Percentiles rank a stretch among this genome's conserved stretches.
phyloP scores from a whole-genome alignment of 1,140 invertebrate genomes.

The Plodia interpunctella region DNA sequence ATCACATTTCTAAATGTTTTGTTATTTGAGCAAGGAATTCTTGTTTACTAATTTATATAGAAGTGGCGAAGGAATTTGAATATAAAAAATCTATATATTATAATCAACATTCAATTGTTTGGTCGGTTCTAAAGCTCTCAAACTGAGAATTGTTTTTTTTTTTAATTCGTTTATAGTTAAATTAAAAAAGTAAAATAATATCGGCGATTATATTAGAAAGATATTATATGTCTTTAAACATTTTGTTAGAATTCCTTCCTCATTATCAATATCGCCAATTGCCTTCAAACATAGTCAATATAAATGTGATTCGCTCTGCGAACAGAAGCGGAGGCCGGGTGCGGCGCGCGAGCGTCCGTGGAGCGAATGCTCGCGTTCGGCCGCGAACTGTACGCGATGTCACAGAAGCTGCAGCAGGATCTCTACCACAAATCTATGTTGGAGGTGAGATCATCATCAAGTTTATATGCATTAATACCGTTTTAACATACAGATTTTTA shows the following conservation, averaged over 20 bases:
- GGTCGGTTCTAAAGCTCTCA: too few relatives aligned
- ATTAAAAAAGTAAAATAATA: too few relatives aligned
- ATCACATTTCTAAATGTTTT: background rate
- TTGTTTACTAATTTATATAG: background rate
- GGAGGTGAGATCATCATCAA: conserved; percentile 79
- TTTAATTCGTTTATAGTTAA: too few relatives aligned
- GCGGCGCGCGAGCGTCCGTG: conserved; percentile 89
- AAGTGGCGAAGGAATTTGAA: background rate
- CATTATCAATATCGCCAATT: too few relatives aligned
- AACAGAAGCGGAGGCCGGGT: conserved; percentile 73
- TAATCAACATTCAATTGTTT: too few relatives aligned
- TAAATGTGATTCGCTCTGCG: background rate
- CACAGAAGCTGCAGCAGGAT: conserved; percentile 88
- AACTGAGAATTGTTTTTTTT: too few relatives aligned
- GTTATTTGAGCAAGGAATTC: background rate
- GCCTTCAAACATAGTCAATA: background rate
- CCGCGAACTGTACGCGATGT: conserved; percentile 93
- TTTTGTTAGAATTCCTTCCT: too few relatives aligned
- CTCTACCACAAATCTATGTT: conserved; percentile 93
- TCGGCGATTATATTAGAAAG: too few relatives aligned
- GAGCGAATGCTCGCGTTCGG: conserved; percentile 96
- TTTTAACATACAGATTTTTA: too few relatives aligned
- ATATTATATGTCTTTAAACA: too few relatives aligned
- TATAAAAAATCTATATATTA: too few relatives aligned
- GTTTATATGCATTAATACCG: too few relatives aligned